phyloP scores from a whole-genome alignment of 2,113 vertebrate species.

The Microcebus tavaratra region DNA sequence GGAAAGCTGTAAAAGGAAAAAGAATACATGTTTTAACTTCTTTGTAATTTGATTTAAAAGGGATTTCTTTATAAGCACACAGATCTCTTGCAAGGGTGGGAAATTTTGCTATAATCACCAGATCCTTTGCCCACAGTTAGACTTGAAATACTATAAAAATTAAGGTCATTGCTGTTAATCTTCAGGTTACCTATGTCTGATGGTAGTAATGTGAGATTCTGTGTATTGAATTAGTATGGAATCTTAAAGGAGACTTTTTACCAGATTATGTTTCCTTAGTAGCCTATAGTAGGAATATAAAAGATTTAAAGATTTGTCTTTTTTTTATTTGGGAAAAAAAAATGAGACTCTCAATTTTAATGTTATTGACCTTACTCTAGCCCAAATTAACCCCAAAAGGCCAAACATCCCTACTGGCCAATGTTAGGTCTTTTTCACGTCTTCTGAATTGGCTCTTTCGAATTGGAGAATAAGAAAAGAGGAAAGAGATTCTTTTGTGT shows the following conservation, averaged over 20 bases:
- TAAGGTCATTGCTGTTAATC: background rate
- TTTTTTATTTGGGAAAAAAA: background rate
- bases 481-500: background rate
- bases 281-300: slow-evolving; percentile 36
- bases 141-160: background rate
- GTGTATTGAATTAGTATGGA: background rate
- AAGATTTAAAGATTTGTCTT: slow-evolving; percentile 7
- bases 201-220: background rate
- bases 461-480: slow-evolving; percentile 21
- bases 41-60: background rate
- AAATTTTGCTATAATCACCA: background rate
- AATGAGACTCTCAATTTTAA: background rate
- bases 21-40: background rate
- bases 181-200: background rate
- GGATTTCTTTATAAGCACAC: background rate
- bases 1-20: background rate
- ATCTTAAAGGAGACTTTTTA: background rate
- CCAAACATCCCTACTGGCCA: background rate
- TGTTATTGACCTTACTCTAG: slow-evolving; percentile 42
- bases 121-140: background rate
- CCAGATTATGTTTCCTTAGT: background rate
- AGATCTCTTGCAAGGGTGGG: too few relatives aligned
- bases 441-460: background rate
- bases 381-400: slow-evolving; percentile 51
- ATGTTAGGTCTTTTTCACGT: slow-evolving; percentile 20